Evolutionary conservation across 2,113 vertebrate genomes (phyloP).

Genomic region (Cephalopholis sonnerati): DNA sequence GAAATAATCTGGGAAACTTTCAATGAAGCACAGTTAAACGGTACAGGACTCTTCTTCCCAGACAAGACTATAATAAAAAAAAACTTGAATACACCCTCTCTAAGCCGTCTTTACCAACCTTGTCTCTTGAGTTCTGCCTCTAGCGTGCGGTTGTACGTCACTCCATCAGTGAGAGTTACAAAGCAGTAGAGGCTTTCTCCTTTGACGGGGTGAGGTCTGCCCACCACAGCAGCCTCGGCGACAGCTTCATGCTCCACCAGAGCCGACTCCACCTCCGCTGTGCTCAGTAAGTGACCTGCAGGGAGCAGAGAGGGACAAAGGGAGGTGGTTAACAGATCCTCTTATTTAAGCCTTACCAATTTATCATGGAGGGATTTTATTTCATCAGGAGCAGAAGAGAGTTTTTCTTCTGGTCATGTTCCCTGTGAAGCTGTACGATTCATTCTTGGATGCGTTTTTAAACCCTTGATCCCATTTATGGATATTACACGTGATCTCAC

Average conservation of each 20-base stretch:
- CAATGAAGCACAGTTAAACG: neutral
- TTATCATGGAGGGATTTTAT: too few species aligned
- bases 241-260: conserved; percentile 89
- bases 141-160: conserved; percentile 85
- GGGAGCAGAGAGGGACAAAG: neutral
- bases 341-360: too few species aligned
- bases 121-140: conserved; percentile 90
- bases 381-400: too few species aligned
- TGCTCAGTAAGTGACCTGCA: conserved; percentile 95
- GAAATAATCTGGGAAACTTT: neutral
- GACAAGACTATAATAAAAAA: neutral
- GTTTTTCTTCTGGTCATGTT: neutral
- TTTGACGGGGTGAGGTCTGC: conserved; percentile 93
- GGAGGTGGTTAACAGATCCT: neutral
- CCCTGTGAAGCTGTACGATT: neutral
- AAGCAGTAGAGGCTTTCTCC: conserved; percentile 98
- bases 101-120: conserved; percentile 79
- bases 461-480: too few species aligned
- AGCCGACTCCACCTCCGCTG: conserved; percentile 96
- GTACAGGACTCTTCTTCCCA: neutral
- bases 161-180: conserved; percentile 91
- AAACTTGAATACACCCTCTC: neutral
- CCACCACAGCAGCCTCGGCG: conserved; percentile 93
- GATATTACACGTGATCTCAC: too few species aligned
- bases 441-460: too few species aligned